A percentile compares a stretch with the other conserved stretches of the same genome.
phyloP scores from a whole-genome alignment of 2,797 vertebrate genomes.

The Melanotaenia maccullochi region DNA sequence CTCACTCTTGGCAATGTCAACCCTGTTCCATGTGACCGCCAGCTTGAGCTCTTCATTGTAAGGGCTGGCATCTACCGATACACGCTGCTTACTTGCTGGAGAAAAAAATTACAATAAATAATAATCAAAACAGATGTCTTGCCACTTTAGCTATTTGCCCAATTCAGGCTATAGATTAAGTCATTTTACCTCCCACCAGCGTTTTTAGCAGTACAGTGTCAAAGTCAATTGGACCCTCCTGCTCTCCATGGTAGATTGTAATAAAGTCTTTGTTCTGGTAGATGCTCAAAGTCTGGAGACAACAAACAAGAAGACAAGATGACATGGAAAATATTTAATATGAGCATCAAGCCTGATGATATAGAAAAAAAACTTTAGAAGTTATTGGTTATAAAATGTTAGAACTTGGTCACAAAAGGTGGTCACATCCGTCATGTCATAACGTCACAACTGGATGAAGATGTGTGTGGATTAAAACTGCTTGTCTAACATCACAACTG shows the following conservation, averaged over 20 bases:
- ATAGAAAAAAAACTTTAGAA: background rate
- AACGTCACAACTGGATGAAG: background rate
- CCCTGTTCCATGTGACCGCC: conserved; percentile 92
- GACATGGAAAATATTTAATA: background rate
- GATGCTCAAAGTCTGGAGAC: conserved; percentile 84
- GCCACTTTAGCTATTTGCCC: background rate
- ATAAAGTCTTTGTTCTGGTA: conserved; percentile 87
- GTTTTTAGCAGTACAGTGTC: conserved; percentile 90
- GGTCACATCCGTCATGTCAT: too few species aligned
- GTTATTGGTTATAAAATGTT: background rate
- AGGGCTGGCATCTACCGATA: conserved; percentile 71
- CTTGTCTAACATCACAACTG: background rate
- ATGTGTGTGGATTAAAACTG: background rate
- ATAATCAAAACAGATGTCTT: background rate
- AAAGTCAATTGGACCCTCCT: conserved; percentile 89
- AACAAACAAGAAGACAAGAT: background rate
- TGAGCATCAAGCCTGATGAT: background rate
- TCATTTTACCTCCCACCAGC: conserved; percentile 85
- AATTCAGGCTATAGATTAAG: background rate
- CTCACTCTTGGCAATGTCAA: conserved; percentile 92
- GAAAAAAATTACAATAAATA: conserved; percentile 2
- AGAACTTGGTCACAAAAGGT: background rate
- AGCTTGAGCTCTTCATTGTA: conserved; percentile 90
- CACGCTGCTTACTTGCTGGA: conserved; percentile 84
- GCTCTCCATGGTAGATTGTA: conserved; percentile 84